These are phyloP conservation scores for Corythaixoides concolor DNA, from an alignment of 2,113 vertebrate species.

Conservation along the genomic window DNA sequence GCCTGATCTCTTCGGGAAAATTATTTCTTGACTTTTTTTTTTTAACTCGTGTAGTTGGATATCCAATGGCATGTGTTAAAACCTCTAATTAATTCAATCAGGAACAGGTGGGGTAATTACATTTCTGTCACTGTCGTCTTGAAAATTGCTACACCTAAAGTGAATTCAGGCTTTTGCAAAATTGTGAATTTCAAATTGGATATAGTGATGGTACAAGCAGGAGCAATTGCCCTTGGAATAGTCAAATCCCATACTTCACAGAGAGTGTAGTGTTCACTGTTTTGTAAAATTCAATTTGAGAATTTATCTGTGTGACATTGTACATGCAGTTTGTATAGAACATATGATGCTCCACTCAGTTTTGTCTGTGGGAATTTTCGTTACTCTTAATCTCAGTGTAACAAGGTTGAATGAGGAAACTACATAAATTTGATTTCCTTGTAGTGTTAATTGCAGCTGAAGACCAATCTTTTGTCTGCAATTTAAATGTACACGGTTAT, in stretches of 20 bases:
- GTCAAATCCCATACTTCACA: not conserved
- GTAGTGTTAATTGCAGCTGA: not conserved
- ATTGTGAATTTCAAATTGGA: not conserved
- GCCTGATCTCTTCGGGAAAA: slow-evolving; percentile 4
- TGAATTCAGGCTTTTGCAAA: not conserved
- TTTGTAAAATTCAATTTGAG: not conserved
- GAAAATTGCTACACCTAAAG: not conserved
- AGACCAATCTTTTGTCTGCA: not conserved
- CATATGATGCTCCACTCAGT: not conserved
- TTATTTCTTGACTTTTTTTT: slow-evolving; percentile 8
- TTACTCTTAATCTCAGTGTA: not conserved
- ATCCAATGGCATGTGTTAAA: slow-evolving; percentile 1
- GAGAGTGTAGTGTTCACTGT: not conserved
- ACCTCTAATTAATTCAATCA: not conserved
- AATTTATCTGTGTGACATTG: not conserved
- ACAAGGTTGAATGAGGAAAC: not conserved
- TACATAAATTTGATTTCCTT: not conserved
- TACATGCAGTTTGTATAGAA: not conserved
- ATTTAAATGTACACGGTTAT: not conserved
- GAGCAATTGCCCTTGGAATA: not conserved
- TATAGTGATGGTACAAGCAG: not conserved
- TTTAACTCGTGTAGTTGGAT: not conserved
- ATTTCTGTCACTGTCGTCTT: not conserved
- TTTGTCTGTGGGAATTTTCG: not conserved
- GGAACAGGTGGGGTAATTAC: not conserved